Base-by-base conservation (phyloP, 1,140 invertebrate genomes). In the Halyomorpha halys region DNA sequence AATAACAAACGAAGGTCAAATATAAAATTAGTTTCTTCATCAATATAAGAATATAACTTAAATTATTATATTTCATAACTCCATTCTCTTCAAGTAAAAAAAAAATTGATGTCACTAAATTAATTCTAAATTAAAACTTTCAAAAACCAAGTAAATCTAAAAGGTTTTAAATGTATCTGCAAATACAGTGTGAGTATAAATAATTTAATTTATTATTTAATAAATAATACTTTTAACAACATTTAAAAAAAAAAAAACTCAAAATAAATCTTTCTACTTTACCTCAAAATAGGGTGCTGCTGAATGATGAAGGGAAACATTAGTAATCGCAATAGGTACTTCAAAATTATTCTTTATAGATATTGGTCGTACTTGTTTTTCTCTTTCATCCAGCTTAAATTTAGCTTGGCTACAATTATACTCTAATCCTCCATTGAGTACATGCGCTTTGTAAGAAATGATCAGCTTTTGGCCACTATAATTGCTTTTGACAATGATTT, bases 281-380 rank as follows among this genome's bases (percentile, higher is more conserved):
- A 83, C 77, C 67, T 74, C 77, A 78, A 87, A 88, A 75, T 80
- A 79, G 45, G 75, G 71, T 68, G 77, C 73, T 23, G 82, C 81
- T 67, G 85, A 81, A 18, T 75, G 67, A 21, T 81, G 77, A 70
- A 90, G 74, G n/a, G 81, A 81, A 53, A 86, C 78, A 73, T 86
- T 85, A 66, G 83, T 82, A 65, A 90, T 78, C 59, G 83, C 84
- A 63, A 90, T 72, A 44, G 85, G 80, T 66, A 83, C 77, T 71
- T 82, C 80, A 75, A 87, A 89, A 68, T 81, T 81, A 74, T 90
- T 90, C 63, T 82, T 80, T 56, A 87, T 77, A 64, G 77, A 79
- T 65, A 90, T 79, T 67, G 79, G 77, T 66, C 84, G 74, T 5
- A 76, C 70, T 21, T 65, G 67, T 59, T 68, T 66, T 56, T 72